Percentiles rank a stretch among this genome's conserved stretches.
Evolutionary conservation across 2,113 vertebrate species (phyloP).

Genomic region (Quiscalus mexicanus): DNA sequence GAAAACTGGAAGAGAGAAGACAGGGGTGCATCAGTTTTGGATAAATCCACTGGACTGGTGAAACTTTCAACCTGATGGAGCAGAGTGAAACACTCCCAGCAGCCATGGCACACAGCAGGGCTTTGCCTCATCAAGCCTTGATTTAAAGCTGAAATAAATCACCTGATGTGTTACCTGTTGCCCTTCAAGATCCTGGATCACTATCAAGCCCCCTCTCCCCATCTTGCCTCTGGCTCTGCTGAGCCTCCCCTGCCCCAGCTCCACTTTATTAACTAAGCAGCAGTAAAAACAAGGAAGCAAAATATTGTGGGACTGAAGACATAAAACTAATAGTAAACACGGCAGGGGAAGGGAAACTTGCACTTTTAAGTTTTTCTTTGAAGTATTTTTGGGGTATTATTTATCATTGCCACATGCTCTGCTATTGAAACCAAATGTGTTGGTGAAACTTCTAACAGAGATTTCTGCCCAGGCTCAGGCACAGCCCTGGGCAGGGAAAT

Average conservation of each 20-base stretch:
- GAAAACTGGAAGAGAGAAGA: constrained; percentile 79
- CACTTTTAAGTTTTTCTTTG: constrained; percentile 80
- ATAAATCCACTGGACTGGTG: fast-evolving
- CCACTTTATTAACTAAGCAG: constrained; percentile 69
- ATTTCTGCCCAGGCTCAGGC: constrained; percentile 24
- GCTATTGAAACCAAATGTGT: constrained; percentile 77
- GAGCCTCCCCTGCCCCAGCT: background rate
- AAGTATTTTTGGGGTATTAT: constrained; percentile 76
- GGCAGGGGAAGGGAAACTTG: constrained; percentile 69
- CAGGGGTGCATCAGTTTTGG: background rate
- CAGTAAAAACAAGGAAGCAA: constrained; percentile 74
- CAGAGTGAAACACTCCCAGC: background rate
- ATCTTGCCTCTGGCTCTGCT: constrained; percentile 30
- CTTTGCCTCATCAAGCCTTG: background rate
- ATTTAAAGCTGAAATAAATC: background rate
- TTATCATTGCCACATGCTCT: constrained; percentile 79
- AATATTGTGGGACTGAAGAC: constrained; percentile 49
- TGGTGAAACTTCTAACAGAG: constrained; percentile 50
- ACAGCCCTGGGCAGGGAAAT: constrained; percentile 3
- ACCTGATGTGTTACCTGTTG: background rate
- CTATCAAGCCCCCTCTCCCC: background rate
- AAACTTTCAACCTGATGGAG: background rate
- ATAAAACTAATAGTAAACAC: constrained; percentile 74
- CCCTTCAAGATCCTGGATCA: background rate
- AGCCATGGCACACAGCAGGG: background rate